Base-by-base conservation (phyloP, 2,888 invertebrate species). In the Meganola albula region DNA sequence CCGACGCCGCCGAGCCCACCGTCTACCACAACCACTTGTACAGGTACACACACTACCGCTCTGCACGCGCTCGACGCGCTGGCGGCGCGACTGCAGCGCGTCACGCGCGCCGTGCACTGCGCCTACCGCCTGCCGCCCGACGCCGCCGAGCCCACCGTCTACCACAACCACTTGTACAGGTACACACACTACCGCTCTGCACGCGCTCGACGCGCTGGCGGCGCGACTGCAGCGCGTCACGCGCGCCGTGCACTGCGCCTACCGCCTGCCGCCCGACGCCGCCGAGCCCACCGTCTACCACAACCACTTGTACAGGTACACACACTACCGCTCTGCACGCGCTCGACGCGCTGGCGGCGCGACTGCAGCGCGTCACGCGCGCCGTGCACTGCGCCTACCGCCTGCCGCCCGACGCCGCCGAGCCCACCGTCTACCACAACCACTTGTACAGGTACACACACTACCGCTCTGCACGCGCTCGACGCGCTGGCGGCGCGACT, bases 361-460 rank as follows among this genome's bases (percentile, higher is more conserved):
- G 92, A 39, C 89, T 91, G 36, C 76, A 18, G 92, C 38, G 89
- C 90, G 34, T 90, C 91, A 31, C 78, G 92, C 46, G 89, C 91
- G 62, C 88, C 87, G 53, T 27, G 73, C 37, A 63, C 91, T 40
- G 90, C 91, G 91, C 93, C 6, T 93, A 93, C 70, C 88, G 87
- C 53, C 92, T 94, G 65, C 93, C 93, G 4, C 89, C 90, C 43
- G 91, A 91, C 63, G 92, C 92, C 67, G 76, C 93, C 30, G 92
- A 93, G 82, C 93, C 93, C 60, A 90, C 90, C 40, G 91, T 93
- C 51, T 94, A 90, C 69, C 92, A 93, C 62, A 93, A 93, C 55
- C 94, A 93, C 8, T 7, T 20, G 20, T 20, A 20, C 20, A 20
- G 20, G 20, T 20, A n/a, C n/a, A n/a, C n/a, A n/a, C n/a, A n/a